Base-by-base conservation (phyloP, 2,113 vertebrate species). In the rat (Rattus norvegicus) region DNA sequence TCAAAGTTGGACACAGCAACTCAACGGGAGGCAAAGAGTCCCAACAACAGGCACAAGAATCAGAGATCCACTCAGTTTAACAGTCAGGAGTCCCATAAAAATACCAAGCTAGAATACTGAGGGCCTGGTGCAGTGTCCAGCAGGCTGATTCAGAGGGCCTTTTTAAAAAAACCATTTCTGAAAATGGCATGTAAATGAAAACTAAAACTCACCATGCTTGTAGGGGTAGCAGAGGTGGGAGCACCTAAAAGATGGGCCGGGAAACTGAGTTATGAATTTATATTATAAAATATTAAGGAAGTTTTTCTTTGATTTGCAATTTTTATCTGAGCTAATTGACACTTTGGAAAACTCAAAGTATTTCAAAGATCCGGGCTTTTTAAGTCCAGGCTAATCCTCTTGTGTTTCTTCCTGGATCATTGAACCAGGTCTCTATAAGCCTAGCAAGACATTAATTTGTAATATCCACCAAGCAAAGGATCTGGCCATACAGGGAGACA, bases 281-380 rank as follows among this genome's bases (percentile, higher is more conserved):
- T 90, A 84, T 97, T 96, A 97, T 97, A 91, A 98, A 97, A 97
- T 89, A 96, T 28, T 24, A 17, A 92, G 89, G 43, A 95, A 96
- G 67, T 93, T 97, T 93, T 95, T 84, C 94, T 97, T 97, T 97
- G 97, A 97, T 98, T 97, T 97, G 94, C 94, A 97, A 97, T 97
- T 43, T 97, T 98, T 90, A 97, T 95, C 83, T 61, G 63, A 97
- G 83, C 92, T 97, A 98, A 97, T 92, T 97, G 96, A 96, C 95
- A 95, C 87, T 97, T 97, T 97, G 94, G 97, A 97, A 97, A 97
- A 93, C 75, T 92, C 93, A 30, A 91, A 83, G 81, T 75, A 87
- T 95, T 97, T 98, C 96, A 97, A 97, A 97, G 95, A 95, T 56
- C 56, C n/a, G 89, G 87, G 19, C 91, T 95, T 97, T 98, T 91